Conservation (phyloP, 2,113 vertebrate genomes). For the Apus apus region DNA sequence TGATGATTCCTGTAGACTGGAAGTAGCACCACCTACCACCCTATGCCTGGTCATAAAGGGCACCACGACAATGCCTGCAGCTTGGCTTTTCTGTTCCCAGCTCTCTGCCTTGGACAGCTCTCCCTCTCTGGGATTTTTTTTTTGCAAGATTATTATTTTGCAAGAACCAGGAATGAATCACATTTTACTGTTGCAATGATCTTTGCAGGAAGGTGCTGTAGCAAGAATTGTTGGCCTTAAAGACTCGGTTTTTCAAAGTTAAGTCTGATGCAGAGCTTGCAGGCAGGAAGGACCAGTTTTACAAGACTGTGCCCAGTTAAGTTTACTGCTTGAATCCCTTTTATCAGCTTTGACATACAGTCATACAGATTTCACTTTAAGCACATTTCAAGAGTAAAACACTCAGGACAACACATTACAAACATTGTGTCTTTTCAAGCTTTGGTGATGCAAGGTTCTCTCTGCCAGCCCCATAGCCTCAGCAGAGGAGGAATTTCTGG, state of each 20-base stretch:
- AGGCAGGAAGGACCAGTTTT: constrained; percentile 47
- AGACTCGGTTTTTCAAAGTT: not conserved
- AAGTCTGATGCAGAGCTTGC: not conserved
- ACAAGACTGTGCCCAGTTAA: not conserved
- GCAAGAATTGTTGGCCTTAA: not conserved
- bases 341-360: constrained; percentile 24
- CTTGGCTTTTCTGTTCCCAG: not conserved
- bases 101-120: not conserved
- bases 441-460: not conserved
- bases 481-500: not conserved
- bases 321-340: constrained; percentile 28
- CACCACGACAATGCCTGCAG: not conserved
- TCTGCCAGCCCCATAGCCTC: not conserved
- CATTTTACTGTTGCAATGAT: not conserved
- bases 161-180: not conserved
- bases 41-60: not conserved
- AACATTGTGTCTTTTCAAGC: not conserved
- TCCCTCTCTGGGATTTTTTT: not conserved
- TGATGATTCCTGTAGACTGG: not conserved
- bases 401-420: not conserved
- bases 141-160: not conserved
- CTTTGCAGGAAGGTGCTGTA: not conserved
- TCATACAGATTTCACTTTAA: constrained; percentile 17
- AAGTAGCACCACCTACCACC: not conserved
- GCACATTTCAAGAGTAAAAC: not conserved